Evolutionary conservation across 2,888 invertebrate species (phyloP), one percentile per base, ranked within the genome.

Genomic region (Clepsis dumicolana): DNA sequence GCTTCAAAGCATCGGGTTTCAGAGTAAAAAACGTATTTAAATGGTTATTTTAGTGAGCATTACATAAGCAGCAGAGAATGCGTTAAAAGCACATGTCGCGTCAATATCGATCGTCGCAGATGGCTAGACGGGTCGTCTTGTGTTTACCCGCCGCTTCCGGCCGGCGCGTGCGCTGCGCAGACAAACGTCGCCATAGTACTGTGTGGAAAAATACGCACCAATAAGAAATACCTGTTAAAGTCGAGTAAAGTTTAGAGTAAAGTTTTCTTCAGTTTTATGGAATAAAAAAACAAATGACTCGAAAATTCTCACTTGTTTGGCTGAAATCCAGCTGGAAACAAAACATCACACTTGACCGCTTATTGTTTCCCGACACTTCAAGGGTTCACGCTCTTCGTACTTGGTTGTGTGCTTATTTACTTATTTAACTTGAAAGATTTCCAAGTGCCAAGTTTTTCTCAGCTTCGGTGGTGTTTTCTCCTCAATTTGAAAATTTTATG

Each of bases 61-160:
- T 63, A 64, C 63, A 68, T 59, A 59, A 64, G 63, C 59, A 59
- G 32, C 14, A 44, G 60, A 27, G 44, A 35, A 35, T 66, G 10
- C 59, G 68, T 52, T 68, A 64, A 70, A 70, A 69, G 69, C 56
- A 60, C 69, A 56, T 65, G 73, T 73, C 72, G 74, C 77, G 74
- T 76, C 73, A 74, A 73, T 77, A 77, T 79, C 75, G 74, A 78
- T 75, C 73, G 76, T 75, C 75, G 80, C 85, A 86, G 79, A 82
- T 85, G 84, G 82, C 83, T 79, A 84, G 85, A 88, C 86, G 74
- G 77, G 77, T 82, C 79, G 78, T 74, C 77, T 81, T 80, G 76
- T 88, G 83, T 90, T 89, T 89, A 88, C 81, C 72, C 75, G 73
- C 71, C 77, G 79, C 78, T 84, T 87, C 88, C 88, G 85, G 73